A percentile compares a stretch with the other conserved stretches of the same genome.
phyloP scores from a whole-genome alignment of 2,888 invertebrate genomes.

The Melanostoma mellinum region DNA sequence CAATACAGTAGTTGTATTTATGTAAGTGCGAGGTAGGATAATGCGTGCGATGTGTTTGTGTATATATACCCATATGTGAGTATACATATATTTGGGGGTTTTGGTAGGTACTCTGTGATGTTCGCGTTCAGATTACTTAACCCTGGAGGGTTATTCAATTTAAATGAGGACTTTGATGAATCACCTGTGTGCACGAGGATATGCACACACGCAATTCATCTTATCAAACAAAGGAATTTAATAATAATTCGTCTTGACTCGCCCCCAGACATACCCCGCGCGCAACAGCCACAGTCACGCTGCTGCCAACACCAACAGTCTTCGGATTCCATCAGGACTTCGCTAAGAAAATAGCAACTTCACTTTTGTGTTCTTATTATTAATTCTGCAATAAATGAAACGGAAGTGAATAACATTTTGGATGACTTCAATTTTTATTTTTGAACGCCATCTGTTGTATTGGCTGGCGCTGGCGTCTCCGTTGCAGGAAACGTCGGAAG shows the following conservation, averaged over 20 bases:
- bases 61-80: background rate
- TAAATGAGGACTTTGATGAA: conserved; percentile 65
- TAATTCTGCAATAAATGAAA: conserved; percentile 40
- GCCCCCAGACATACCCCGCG: background rate
- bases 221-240: conserved; percentile 69
- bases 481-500: conserved; percentile 20
- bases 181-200: conserved; percentile 40
- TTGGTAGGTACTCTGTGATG: conserved; percentile 6
- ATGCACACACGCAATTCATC: conserved; percentile 39
- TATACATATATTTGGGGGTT: background rate
- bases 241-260: conserved; percentile 30
- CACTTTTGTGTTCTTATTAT: conserved; percentile 21
- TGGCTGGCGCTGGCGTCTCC: background rate
- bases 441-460: conserved; percentile 56
- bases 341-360: conserved; percentile 16
- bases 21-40: background rate
- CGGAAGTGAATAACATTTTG: conserved; percentile 33
- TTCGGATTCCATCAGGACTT: conserved; percentile 16
- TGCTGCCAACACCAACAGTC: background rate
- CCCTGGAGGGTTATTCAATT: conserved; percentile 61
- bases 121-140: conserved; percentile 56
- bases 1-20: background rate
- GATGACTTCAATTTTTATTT: conserved; percentile 21
- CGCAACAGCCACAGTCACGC: background rate
- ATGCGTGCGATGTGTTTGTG: background rate